A percentile compares a stretch with the other conserved stretches of the same genome.
Evolutionary conservation across 92 coral and sea anemone genomes (phyloP).

Genomic region (Blastomussa wellsi): DNA sequence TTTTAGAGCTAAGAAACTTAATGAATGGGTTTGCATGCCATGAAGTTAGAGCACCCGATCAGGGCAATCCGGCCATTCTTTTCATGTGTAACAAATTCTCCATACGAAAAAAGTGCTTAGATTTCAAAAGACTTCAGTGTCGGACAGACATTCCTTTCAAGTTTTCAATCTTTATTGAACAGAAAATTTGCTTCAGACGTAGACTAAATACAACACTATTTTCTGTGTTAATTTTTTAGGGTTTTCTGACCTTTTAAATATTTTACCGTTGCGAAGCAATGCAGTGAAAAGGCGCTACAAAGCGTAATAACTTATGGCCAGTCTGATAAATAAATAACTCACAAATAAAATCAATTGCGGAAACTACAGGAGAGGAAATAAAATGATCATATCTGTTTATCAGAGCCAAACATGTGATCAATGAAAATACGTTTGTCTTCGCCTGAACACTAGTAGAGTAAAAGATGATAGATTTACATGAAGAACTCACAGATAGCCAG

Average conservation of each 20-base stretch:
- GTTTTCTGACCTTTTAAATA: conserved; percentile 10
- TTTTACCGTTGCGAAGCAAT: background rate
- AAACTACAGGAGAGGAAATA: background rate
- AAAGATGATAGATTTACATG: background rate
- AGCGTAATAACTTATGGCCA: conserved; percentile 5
- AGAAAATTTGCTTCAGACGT: background rate
- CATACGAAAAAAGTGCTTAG: background rate
- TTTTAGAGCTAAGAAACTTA: conserved; percentile 16
- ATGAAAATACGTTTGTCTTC: background rate
- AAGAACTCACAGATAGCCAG: background rate
- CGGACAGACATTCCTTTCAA: background rate
- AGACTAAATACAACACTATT: conserved; percentile 2
- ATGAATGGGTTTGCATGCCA: conserved; percentile 13
- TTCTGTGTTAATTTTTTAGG: too few species aligned
- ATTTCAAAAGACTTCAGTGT: background rate
- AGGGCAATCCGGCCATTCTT: background rate
- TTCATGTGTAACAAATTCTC: background rate
- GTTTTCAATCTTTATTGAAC: background rate
- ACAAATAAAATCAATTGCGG: too few species aligned
- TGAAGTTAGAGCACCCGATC: conserved; percentile 16
- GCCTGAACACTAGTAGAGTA: too few species aligned
- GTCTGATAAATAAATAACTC: background rate
- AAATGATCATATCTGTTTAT: background rate
- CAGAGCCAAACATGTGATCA: background rate
- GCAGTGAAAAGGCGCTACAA: background rate